Evolutionary conservation across 2,888 invertebrate genomes (phyloP).

Genomic region (Punctoribates punctum): DNA sequence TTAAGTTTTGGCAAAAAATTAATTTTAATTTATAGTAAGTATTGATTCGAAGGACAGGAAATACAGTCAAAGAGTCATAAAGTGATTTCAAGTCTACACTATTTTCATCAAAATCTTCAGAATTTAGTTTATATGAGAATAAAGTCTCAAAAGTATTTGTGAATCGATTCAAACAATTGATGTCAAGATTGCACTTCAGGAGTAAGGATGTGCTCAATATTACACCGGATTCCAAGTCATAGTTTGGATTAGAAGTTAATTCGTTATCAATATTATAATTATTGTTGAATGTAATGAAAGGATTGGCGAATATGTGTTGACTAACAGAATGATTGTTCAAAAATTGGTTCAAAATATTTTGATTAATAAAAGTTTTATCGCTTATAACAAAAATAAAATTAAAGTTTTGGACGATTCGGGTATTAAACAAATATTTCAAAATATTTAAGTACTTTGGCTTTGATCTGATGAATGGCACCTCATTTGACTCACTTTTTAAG

Average conservation of each 20-base stretch:
- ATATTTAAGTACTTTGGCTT: conserved; percentile 29
- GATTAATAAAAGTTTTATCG: conserved; percentile 80
- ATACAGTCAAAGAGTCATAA: conserved; percentile 2
- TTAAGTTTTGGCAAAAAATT: conserved; percentile 14
- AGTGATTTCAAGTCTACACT: background rate
- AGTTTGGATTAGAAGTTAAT: background rate
- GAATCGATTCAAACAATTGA: conserved; percentile 9
- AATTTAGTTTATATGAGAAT: conserved; percentile 17
- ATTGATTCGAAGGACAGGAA: background rate
- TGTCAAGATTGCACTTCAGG: conserved; percentile 8
- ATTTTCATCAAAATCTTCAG: background rate
- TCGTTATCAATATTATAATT: background rate
- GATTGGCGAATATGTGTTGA: conserved; percentile 63
- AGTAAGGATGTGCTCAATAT: conserved; percentile 39
- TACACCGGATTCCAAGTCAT: conserved; percentile 35
- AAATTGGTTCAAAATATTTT: conserved; percentile 67
- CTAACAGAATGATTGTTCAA: conserved; percentile 75
- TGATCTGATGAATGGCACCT: conserved; percentile 24
- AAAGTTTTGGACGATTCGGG: conserved; percentile 60
- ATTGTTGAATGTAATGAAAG: background rate
- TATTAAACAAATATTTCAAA: conserved; percentile 37
- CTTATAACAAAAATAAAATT: conserved; percentile 87
- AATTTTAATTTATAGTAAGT: conserved; percentile 20
- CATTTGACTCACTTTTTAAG: conserved; percentile 22
- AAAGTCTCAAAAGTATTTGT: background rate